These are phyloP conservation scores for Loxodonta africana DNA, from an alignment of 2,113 vertebrate species.

Conservation along the genomic window DNA sequence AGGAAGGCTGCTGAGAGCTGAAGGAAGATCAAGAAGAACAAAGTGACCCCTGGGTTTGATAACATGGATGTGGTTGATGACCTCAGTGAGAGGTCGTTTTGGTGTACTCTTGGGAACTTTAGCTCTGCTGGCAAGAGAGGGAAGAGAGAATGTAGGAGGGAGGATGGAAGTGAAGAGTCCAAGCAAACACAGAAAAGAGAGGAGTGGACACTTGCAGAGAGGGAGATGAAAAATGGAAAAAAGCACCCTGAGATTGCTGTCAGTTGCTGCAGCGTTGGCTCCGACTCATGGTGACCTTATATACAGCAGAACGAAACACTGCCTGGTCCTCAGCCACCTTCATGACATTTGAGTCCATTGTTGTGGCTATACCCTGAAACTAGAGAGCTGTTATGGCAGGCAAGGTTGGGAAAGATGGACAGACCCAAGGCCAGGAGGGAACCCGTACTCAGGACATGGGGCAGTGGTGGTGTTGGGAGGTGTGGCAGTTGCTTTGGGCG, in stretches of 20 bases:
- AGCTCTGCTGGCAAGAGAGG: fast-evolving
- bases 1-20: too few species aligned
- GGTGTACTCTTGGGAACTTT: fast-evolving
- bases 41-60: neutral
- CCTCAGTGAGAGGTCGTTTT: too few species aligned
- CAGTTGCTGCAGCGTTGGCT: too few species aligned
- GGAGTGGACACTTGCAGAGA: neutral
- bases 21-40: neutral
- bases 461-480: too few species aligned
- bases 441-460: neutral
- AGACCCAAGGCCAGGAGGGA: neutral
- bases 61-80: fast-evolving
- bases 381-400: neutral
- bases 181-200: neutral
- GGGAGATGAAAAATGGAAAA: neutral
- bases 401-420: neutral
- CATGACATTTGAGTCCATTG: neutral
- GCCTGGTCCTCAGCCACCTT: neutral
- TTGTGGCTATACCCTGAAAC: fast-evolving
- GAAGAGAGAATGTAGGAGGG: neutral
- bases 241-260: fast-evolving
- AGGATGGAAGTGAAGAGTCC: too few species aligned
- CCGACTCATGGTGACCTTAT: too few species aligned
- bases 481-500: neutral
- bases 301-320: neutral